A percentile compares a stretch with the other conserved stretches of the same genome.
phyloP scores from a whole-genome alignment of 2,888 invertebrate genomes.

The Thecocarcelia acutangulata region DNA sequence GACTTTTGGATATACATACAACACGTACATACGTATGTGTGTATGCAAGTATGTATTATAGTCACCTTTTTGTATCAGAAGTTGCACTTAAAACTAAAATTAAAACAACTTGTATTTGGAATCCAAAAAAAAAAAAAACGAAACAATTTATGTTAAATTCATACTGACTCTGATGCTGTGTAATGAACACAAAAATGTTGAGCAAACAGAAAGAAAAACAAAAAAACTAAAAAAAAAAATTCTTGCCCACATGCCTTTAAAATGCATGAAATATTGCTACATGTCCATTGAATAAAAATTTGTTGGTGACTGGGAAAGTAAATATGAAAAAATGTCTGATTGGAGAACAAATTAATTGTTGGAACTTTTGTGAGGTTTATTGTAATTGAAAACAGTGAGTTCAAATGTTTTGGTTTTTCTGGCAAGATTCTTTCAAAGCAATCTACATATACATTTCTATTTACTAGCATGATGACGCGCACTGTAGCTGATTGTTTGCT shows the following conservation, averaged over 20 bases:
- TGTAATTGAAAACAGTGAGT: neutral
- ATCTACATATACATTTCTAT: neutral
- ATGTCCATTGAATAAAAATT: constrained; percentile 12
- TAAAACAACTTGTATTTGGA: neutral
- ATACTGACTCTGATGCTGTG: constrained; percentile 13
- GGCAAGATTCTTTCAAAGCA: neutral
- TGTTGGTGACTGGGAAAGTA: neutral
- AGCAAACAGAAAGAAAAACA: neutral
- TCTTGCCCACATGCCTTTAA: constrained; percentile 66
- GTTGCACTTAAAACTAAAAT: constrained; percentile 30
- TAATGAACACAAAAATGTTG: constrained; percentile 3
- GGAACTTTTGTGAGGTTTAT: neutral
- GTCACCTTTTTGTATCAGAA: constrained; percentile 6
- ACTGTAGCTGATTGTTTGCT: no score
- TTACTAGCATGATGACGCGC: no score
- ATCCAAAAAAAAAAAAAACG: neutral
- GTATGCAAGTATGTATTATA: no score
- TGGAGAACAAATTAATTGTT: constrained; percentile 44
- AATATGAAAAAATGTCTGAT: constrained; percentile 17
- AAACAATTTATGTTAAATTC: constrained; percentile 30
- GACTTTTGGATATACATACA: constrained; percentile 44
- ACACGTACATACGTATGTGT: no score
- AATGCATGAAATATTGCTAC: constrained; percentile 54
- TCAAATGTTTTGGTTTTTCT: constrained; percentile 4
- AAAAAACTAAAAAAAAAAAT: constrained; percentile 12